phyloP scores from a whole-genome alignment of 1,140 invertebrate species.

The Drosophila mayri region DNA sequence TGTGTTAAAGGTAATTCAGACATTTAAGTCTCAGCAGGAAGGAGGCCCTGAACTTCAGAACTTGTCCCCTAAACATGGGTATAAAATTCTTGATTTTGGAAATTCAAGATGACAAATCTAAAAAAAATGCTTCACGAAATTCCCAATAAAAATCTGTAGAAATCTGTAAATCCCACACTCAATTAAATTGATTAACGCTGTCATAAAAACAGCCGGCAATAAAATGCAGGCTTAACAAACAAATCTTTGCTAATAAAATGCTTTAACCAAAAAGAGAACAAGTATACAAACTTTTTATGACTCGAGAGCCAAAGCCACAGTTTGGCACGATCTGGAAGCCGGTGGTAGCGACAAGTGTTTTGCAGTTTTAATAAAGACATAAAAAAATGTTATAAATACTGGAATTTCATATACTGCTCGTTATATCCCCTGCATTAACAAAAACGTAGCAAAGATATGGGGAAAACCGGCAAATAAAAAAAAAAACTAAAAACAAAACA shows the following conservation, averaged over 20 bases:
- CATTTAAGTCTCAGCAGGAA: constrained; percentile 46
- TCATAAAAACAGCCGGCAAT: constrained; percentile 45
- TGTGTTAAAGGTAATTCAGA: constrained; percentile 45
- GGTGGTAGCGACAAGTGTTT: constrained; percentile 62
- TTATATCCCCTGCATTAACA: constrained; percentile 26
- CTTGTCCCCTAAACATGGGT: background rate
- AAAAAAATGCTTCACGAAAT: constrained; percentile 1
- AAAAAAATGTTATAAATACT: constrained; percentile 66
- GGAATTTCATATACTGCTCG: constrained; percentile 24
- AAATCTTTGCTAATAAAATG: constrained; percentile 68
- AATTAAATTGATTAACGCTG: constrained; percentile 67
- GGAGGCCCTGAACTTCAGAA: too few species aligned
- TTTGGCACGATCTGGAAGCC: constrained; percentile 44
- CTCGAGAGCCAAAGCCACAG: constrained; percentile 22
- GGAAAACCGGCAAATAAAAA: constrained; percentile 16
- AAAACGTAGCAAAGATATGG: constrained; percentile 28
- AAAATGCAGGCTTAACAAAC: constrained; percentile 46
- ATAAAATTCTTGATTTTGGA: constrained; percentile 9
- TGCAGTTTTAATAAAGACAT: constrained; percentile 66
- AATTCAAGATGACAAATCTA: constrained; percentile 43
- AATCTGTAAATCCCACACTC: constrained; percentile 47
- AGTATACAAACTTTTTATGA: constrained; percentile 46
- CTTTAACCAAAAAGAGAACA: constrained; percentile 11
- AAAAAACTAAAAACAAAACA: constrained; percentile 56
- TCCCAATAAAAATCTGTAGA: constrained; percentile 19